Evolutionary conservation across 1,140 invertebrate genomes (phyloP).

Genomic region (Hyphantria cunea): DNA sequence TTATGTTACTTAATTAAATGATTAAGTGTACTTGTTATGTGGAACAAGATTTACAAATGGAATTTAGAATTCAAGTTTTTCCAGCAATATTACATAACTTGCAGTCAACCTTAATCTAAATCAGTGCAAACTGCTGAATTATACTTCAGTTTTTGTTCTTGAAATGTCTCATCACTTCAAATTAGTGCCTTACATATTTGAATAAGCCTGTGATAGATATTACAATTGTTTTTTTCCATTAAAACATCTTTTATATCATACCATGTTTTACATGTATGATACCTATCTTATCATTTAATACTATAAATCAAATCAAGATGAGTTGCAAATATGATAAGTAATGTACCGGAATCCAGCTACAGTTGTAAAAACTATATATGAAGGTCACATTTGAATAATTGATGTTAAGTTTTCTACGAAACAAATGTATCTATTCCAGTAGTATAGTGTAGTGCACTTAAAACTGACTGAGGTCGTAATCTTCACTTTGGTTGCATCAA

Average conservation of each 20-base stretch:
- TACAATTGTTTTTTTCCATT: conserved; percentile 21
- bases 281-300: conserved; percentile 14
- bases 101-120: neutral
- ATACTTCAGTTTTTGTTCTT: conserved; percentile 37
- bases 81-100: conserved; percentile 12
- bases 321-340: conserved; percentile 7
- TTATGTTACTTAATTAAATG: conserved; percentile 18
- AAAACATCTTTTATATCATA: conserved; percentile 10
- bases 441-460: no score
- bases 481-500: no score
- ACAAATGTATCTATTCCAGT: no score
- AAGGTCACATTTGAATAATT: conserved; percentile 21
- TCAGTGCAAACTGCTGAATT: conserved; percentile 11
- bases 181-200: conserved; percentile 49
- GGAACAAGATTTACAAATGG: conserved; percentile 17
- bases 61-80: conserved; percentile 6
- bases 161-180: conserved; percentile 28
- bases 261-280: conserved; percentile 10
- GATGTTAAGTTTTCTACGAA: conserved; percentile 2
- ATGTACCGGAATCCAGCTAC: neutral
- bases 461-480: no score
- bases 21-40: conserved; percentile 13
- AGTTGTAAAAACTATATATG: conserved; percentile 2
- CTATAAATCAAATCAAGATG: conserved; percentile 13
- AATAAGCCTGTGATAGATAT: conserved; percentile 48